Conservation (phyloP, 2,888 invertebrate genomes). For the Sericinus montela region DNA sequence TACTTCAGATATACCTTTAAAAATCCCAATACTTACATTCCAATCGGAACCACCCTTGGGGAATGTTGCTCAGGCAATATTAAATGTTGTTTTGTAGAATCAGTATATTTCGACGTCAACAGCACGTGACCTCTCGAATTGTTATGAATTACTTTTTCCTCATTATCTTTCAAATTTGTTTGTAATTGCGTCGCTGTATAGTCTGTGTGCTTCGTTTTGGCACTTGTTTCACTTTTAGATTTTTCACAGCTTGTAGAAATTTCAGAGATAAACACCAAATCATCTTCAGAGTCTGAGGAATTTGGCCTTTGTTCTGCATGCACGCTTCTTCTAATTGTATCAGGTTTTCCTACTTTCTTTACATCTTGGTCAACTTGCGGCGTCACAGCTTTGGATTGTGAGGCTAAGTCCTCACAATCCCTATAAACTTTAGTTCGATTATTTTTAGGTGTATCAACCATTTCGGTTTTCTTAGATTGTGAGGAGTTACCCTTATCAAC, state of each 20-base stretch:
- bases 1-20: background rate
- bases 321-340: background rate
- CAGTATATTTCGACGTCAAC: background rate
- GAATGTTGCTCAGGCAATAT: too few relatives aligned
- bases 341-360: too few relatives aligned
- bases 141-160: too few relatives aligned
- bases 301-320: background rate
- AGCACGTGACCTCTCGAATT: background rate
- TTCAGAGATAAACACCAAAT: conserved; percentile 3
- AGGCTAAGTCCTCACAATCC: too few relatives aligned
- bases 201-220: background rate
- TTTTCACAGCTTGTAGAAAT: background rate
- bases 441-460: background rate
- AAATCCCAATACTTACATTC: conserved; percentile 43
- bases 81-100: too few relatives aligned
- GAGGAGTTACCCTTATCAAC: too few relatives aligned
- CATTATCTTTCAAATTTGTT: too few relatives aligned
- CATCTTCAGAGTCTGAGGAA: conserved; percentile 11
- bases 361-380: too few relatives aligned
- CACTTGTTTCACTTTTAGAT: background rate
- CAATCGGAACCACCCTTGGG: conserved; percentile 44
- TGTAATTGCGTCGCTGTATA: too few relatives aligned
- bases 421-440: too few relatives aligned
- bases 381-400: too few relatives aligned
- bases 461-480: too few relatives aligned